Conservation (phyloP, 2,888 invertebrate genomes). For the Caenorhabditis virilis region DNA sequence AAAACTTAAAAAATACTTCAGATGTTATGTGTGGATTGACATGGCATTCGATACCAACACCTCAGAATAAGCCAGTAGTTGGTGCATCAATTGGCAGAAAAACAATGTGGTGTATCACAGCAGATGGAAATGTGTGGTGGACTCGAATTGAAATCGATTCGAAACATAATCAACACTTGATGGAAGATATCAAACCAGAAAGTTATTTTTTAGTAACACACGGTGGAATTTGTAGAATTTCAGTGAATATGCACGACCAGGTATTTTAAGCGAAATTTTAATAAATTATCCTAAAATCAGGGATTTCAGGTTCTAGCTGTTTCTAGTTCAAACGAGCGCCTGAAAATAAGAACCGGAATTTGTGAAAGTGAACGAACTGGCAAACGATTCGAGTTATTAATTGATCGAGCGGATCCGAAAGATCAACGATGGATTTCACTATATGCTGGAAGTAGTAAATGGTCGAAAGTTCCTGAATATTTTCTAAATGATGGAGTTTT, state of each 20-base stretch:
- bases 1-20: not conserved
- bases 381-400: constrained; percentile 26
- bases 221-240: constrained; percentile 20
- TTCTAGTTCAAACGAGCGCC: constrained; percentile 10
- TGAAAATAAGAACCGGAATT: constrained; percentile 33
- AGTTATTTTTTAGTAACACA: constrained; percentile 16
- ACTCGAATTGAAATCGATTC: constrained; percentile 11
- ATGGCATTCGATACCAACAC: constrained; percentile 31
- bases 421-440: constrained; percentile 32
- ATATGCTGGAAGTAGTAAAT: constrained; percentile 11
- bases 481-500: constrained; percentile 10
- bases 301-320: constrained; percentile 21
- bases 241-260: constrained; percentile 25
- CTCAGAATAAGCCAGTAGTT: constrained; percentile 24
- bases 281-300: not conserved
- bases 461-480: constrained; percentile 21
- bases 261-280: constrained; percentile 5
- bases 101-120: constrained; percentile 40
- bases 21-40: constrained; percentile 10
- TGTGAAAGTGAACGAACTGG: constrained; percentile 27
- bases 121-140: constrained; percentile 28
- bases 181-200: constrained; percentile 2
- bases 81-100: constrained; percentile 24
- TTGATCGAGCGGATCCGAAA: constrained; percentile 27
- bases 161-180: constrained; percentile 19